Base-by-base conservation (phyloP, 2,888 invertebrate species). In the Petrophora chlorosata region DNA sequence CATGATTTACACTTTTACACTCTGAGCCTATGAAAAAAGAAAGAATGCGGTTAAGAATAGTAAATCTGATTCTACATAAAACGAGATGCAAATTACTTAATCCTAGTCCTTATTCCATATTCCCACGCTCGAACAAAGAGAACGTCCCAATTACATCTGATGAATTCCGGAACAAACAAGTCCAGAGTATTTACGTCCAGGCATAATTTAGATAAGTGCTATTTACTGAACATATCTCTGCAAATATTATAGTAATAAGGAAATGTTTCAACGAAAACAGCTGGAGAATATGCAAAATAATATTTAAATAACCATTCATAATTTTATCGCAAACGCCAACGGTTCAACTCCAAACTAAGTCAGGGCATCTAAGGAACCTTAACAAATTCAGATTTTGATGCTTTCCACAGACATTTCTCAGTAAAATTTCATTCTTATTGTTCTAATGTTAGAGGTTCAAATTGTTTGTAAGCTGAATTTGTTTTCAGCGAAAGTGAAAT, bases 371-470 rank as follows among this genome's bases (percentile, higher is more conserved):
- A 48, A 60, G 61, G 55, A 67, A 68, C 70, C 67, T 63, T 65
- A 68, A 67, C 71, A 73, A n/a, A 76, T 73, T 70, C 59, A 49
- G 59, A 62, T 64, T 59, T 54, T 47, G 46, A 55, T 46, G 39
- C 43, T 56, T 51, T 55, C 26, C 39, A 42, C 29, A 4, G 15
- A 13, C n/a, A 12, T 5, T n/a, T 12, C n/a, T 5, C 13, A 14
- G 5, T 1, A 35, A 23, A 53, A 54, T 41, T 25, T 44, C 38
- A 35, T 32, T 41, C 25, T 41, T 41, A 2, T 5, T 1, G 5
- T 2, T 2, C 9, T 5, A 0, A 19, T 5, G 3, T 35, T 44
- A 48, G 5, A 23, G 40, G 3, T 9, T 17, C 28, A 46, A 50
- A 22, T 56, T 7, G 23, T 28, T 34, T 28, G 47, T 19, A 4